Base-by-base conservation (phyloP, 2,113 vertebrate genomes). In the Cavia aperea region DNA sequence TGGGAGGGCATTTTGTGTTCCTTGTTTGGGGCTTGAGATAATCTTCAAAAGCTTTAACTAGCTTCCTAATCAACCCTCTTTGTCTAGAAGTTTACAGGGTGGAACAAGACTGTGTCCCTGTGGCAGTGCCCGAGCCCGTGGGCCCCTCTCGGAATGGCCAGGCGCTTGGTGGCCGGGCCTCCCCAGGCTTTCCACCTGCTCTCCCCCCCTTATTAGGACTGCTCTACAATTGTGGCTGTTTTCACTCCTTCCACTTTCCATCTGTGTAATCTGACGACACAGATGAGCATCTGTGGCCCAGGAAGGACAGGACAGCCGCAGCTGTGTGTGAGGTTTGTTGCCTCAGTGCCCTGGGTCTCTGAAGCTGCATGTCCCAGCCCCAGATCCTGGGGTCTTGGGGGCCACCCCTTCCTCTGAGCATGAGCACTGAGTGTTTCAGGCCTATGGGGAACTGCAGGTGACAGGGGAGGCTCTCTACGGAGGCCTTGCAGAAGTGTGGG, bases 1-100 rank as follows among this genome's bases (percentile, higher is more conserved):
- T 7, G 1, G 91, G 89, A 60, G 89, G 87, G 87, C 83, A 4
- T 90, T 96, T 95, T 81, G 95, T 95, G 87, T 96, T 95, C 95
- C 88, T 96, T 96, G 88, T 94, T 96, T 94, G 26, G 90, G 93
- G 81, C 97, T 96, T 87, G 91, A 96, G 97, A 96, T 96, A 96
- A 97, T 97, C 97, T 96, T 96, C 95, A 96, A 97, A 95, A 68
- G 93, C 96, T 96, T 96, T 97, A 96, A 97, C 97, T 97, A 97
- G 96, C 92, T 96, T 97, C 96, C 92, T 96, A 96, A 96, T 96
- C 84, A 95, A 31, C 95, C 91, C 92, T 96, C 94, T 96, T 97
- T 95, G 96, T 97, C 97, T 97, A 96, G 94, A 95, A 5, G 63
- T 96, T 97, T 95, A 88, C 94, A 86, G 79, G 96, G 92, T 88